These are phyloP conservation scores for Pterois miles DNA, from an alignment of 2,797 vertebrate genomes.

Conservation along the genomic window DNA sequence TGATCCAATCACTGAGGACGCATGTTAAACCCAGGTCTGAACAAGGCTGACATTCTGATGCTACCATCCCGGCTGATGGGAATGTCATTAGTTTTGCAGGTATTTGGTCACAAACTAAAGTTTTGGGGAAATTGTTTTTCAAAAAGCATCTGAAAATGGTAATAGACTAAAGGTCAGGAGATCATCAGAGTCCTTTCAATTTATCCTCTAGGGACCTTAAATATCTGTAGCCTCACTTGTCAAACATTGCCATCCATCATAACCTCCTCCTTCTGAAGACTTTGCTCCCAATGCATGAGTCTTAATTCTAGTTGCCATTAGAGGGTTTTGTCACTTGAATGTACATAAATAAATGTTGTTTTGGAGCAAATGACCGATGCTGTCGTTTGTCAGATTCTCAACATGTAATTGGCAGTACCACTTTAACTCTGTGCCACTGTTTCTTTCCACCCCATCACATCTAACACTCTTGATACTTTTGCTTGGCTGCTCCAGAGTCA, in stretches of 20 bases:
- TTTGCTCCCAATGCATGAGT: neutral
- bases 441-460: neutral
- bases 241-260: neutral
- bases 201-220: too few relatives aligned
- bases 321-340: neutral
- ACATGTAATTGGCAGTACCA: neutral
- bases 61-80: too few relatives aligned
- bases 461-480: neutral
- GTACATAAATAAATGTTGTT: neutral
- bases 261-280: neutral
- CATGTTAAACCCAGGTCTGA: too few relatives aligned
- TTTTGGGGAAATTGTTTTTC: too few relatives aligned
- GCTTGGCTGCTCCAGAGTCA: neutral
- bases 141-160: too few relatives aligned
- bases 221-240: neutral
- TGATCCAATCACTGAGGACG: too few relatives aligned
- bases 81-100: neutral
- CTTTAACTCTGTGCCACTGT: neutral
- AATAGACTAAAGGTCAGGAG: too few relatives aligned
- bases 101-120: too few relatives aligned
- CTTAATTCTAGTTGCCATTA: neutral
- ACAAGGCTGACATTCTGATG: too few relatives aligned
- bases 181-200: too few relatives aligned
- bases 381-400: neutral
- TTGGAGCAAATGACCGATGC: neutral